These are phyloP conservation scores for Metaphire vulgaris DNA, from an alignment of 1,140 invertebrate species.

Conservation along the genomic window DNA sequence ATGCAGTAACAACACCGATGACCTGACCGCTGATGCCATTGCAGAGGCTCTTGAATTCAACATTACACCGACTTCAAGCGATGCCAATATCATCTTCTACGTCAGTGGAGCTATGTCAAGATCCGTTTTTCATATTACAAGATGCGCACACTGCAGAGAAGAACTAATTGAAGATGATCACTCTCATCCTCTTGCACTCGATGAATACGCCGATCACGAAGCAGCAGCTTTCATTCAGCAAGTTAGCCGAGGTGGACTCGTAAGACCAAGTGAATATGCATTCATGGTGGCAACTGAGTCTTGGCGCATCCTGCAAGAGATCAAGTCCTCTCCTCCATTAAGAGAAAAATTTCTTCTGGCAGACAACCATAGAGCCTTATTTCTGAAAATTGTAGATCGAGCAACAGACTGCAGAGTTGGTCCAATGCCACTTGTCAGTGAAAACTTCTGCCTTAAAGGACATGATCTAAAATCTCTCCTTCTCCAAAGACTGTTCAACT, in stretches of 20 bases:
- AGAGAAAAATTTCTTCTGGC: background rate
- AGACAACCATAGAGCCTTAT: background rate
- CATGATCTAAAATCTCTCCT: background rate
- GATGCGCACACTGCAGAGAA: slow-evolving; percentile 5
- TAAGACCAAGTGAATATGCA: background rate
- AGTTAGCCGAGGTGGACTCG: background rate
- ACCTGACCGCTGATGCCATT: background rate
- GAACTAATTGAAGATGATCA: background rate
- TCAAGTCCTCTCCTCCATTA: background rate
- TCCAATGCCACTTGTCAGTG: background rate
- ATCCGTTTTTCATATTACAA: background rate
- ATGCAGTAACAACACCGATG: background rate
- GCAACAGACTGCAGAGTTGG: background rate
- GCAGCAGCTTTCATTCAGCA: background rate
- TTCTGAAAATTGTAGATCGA: background rate
- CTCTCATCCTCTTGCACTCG: background rate
- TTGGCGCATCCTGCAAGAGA: background rate
- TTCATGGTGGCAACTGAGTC: background rate
- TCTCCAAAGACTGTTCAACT: background rate
- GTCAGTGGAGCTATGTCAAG: background rate
- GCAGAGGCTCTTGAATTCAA: background rate
- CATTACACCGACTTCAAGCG: slow-evolving; percentile 13
- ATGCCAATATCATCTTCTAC: slow-evolving; percentile 4
- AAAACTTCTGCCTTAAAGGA: background rate
- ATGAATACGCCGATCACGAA: background rate